A percentile compares a stretch with the other conserved stretches of the same genome.
Conservation (phyloP, 1,140 invertebrate species). For the Drosophila jambulina region DNA sequence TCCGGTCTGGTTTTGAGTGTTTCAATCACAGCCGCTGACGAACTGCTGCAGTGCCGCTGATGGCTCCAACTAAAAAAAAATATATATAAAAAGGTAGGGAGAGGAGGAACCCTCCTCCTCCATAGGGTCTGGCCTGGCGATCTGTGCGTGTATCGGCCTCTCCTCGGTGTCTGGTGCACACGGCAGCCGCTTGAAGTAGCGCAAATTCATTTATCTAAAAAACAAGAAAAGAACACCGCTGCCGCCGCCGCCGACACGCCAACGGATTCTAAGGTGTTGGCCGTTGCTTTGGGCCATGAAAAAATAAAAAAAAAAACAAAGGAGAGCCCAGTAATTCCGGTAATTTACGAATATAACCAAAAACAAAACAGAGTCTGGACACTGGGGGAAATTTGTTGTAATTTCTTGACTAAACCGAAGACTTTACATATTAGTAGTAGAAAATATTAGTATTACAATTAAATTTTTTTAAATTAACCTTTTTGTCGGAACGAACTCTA, state of each 20-base stretch:
- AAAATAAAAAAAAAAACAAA: slow-evolving; percentile 19
- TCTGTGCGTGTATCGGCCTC: slow-evolving; percentile 52
- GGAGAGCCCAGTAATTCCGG: slow-evolving; percentile 71
- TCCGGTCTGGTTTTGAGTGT: slow-evolving; percentile 53
- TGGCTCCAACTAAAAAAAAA: slow-evolving; percentile 41
- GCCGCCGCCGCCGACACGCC: slow-evolving; percentile 58
- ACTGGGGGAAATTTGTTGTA: background rate
- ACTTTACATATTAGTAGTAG: background rate
- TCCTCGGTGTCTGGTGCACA: slow-evolving; percentile 35
- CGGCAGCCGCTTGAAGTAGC: slow-evolving; percentile 80
- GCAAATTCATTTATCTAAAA: slow-evolving; percentile 83
- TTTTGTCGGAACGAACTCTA: too few species aligned
- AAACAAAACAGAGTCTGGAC: slow-evolving; percentile 23
- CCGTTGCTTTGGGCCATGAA: slow-evolving; percentile 63
- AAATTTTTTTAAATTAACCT: too few species aligned
- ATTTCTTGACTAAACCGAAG: background rate
- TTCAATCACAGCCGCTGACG: slow-evolving; percentile 81
- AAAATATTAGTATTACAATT: background rate
- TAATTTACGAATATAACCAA: slow-evolving; percentile 66
- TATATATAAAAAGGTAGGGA: background rate
- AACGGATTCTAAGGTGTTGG: slow-evolving; percentile 73
- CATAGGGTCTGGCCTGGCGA: slow-evolving; percentile 27
- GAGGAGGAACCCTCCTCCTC: background rate
- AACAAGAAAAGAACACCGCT: slow-evolving; percentile 64
- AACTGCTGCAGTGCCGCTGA: slow-evolving; percentile 72